Conservation (phyloP, 2,888 invertebrate species). For the Hydroisotoma schaefferi region DNA sequence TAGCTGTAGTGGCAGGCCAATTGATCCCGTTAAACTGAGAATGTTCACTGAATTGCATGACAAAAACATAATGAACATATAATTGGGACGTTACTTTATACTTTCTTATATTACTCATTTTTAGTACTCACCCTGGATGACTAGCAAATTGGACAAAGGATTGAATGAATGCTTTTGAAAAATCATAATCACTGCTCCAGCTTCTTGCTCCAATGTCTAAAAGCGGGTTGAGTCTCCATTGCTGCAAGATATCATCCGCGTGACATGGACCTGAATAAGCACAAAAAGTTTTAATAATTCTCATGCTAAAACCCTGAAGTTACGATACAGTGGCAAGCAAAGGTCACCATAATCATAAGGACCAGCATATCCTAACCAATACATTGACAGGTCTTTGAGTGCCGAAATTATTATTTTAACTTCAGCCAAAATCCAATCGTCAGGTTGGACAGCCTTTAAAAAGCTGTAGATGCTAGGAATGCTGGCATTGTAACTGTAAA, state of each 20-base stretch:
- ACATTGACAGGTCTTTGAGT: not conserved
- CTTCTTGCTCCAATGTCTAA: slow-evolving; percentile 5
- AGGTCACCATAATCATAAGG: slow-evolving; percentile 29
- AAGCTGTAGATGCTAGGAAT: slow-evolving; percentile 17
- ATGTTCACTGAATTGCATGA: slow-evolving; percentile 19
- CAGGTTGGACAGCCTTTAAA: slow-evolving; percentile 14
- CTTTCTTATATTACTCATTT: not conserved
- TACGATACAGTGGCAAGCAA: not conserved
- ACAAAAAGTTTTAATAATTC: slow-evolving; percentile 6
- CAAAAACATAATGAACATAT: no score
- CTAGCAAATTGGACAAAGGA: slow-evolving; percentile 27
- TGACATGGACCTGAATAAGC: slow-evolving; percentile 17
- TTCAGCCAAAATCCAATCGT: slow-evolving; percentile 18
- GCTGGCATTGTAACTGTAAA: slow-evolving; percentile 22
- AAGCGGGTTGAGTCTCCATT: slow-evolving; percentile 16
- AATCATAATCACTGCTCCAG: slow-evolving; percentile 13
- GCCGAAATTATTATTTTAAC: slow-evolving; percentile 11
- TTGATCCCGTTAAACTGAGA: slow-evolving; percentile 19
- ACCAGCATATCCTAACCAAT: slow-evolving; percentile 7
- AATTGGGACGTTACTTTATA: no score
- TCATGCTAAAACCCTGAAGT: not conserved
- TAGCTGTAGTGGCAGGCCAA: slow-evolving; percentile 22
- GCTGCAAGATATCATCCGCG: slow-evolving; percentile 29
- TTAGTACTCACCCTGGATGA: slow-evolving; percentile 21
- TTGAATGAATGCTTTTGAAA: slow-evolving; percentile 32